These are phyloP conservation scores for Noctua fimbriata DNA, from an alignment of 2,888 invertebrate genomes.

Conservation along the genomic window DNA sequence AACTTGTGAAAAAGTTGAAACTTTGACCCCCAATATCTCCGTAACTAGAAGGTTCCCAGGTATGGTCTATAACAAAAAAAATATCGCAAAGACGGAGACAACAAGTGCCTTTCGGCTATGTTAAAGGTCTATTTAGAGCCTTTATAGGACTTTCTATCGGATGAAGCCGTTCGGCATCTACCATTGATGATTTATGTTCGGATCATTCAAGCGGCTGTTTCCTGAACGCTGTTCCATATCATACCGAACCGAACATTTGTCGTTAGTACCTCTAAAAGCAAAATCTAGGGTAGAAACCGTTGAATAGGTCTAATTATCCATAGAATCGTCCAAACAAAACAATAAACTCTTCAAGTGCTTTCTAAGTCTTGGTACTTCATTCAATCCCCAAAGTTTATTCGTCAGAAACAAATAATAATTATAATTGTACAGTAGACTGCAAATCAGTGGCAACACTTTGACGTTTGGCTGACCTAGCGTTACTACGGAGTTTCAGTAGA, in stretches of 20 bases:
- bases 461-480: neutral
- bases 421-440: constrained; percentile 40
- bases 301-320: neutral
- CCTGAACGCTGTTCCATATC: neutral
- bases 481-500: neutral
- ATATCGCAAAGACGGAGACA: no score
- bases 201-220: neutral
- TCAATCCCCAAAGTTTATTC: constrained; percentile 54
- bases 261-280: neutral
- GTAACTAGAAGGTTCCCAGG: no score
- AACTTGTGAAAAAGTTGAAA: no score
- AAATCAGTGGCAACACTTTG: neutral
- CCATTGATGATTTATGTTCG: neutral
- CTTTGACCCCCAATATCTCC: no score
- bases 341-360: constrained; percentile 45
- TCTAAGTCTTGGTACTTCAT: constrained; percentile 37
- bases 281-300: neutral
- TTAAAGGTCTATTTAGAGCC: no score
- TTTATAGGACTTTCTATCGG: neutral
- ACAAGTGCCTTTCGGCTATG: no score
- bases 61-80: no score
- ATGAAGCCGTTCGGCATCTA: neutral
- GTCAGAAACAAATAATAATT: constrained; percentile 59
- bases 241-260: neutral
- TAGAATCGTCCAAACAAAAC: constrained; percentile 28